Evolutionary conservation across 2,113 vertebrate genomes (phyloP).

Genomic region (Pseudopipra pipra): DNA sequence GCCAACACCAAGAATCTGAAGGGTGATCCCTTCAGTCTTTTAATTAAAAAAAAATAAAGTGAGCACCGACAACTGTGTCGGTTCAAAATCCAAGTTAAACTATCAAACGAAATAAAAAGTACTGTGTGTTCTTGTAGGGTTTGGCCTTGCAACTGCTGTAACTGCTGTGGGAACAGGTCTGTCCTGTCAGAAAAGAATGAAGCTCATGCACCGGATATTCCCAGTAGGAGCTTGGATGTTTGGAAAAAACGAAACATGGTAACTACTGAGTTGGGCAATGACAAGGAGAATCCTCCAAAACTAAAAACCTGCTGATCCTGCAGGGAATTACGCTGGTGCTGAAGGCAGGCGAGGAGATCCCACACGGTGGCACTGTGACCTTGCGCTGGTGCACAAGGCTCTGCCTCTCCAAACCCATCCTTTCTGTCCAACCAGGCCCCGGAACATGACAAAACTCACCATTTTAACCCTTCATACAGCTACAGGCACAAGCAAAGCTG

Average conservation of each 20-base stretch:
- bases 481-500: rapidly evolving
- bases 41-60: not conserved
- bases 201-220: not conserved
- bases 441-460: rapidly evolving
- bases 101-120: not conserved
- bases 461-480: rapidly evolving
- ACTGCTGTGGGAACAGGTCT: not conserved
- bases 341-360: not conserved
- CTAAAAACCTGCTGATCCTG: rapidly evolving
- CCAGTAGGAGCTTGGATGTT: not conserved
- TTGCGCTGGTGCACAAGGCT: not conserved
- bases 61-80: not conserved
- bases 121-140: not conserved
- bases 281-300: not conserved
- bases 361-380: conserved; percentile 65
- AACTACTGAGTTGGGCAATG: not conserved
- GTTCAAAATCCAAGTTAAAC: not conserved
- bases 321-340: not conserved
- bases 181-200: not conserved
- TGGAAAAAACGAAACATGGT: not conserved
- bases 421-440: not conserved
- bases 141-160: not conserved
- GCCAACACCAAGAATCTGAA: not conserved
- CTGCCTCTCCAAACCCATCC: not conserved
- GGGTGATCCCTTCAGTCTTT: not conserved